These are phyloP conservation scores for Torymus auratus DNA, from an alignment of 2,888 invertebrate genomes.

Conservation along the genomic window DNA sequence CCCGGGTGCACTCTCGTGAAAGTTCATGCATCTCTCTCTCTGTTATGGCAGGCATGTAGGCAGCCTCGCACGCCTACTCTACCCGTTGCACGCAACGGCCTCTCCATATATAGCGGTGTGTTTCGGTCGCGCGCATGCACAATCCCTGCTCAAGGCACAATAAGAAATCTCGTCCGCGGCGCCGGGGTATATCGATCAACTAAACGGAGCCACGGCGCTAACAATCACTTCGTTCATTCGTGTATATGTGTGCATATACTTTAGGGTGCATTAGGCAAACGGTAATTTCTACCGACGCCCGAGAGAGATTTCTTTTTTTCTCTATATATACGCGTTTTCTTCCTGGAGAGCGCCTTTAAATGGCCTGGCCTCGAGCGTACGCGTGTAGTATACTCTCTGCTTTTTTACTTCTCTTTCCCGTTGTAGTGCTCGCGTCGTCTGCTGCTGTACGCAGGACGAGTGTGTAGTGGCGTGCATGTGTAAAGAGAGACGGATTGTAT, in stretches of 20 bases:
- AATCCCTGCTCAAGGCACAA: neutral
- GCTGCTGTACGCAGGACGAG: neutral
- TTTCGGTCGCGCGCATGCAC: too few relatives aligned
- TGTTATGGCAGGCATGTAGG: too few relatives aligned
- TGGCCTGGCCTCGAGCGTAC: slow-evolving; percentile 1
- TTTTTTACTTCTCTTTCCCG: neutral
- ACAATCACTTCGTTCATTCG: slow-evolving; percentile 53
- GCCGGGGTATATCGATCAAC: slow-evolving; percentile 37
- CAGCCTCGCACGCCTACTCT: too few relatives aligned
- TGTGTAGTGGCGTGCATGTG: neutral
- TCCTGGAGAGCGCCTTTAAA: slow-evolving; percentile 28
- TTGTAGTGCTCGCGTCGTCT: neutral
- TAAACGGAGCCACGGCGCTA: slow-evolving; percentile 15
- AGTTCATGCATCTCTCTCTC: slow-evolving; percentile 26
- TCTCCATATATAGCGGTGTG: too few relatives aligned
- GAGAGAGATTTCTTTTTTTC: neutral
- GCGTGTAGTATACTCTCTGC: neutral
- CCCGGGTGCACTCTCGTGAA: neutral
- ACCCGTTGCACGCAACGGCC: too few relatives aligned
- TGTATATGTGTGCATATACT: slow-evolving; percentile 27
- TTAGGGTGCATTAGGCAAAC: slow-evolving; percentile 46
- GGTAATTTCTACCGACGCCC: slow-evolving; percentile 41
- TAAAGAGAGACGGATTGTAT: neutral
- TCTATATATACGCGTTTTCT: neutral
- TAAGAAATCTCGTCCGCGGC: slow-evolving; percentile 25